phyloP scores from a whole-genome alignment of 2,113 vertebrate genomes.

The Istiophorus platypterus region DNA sequence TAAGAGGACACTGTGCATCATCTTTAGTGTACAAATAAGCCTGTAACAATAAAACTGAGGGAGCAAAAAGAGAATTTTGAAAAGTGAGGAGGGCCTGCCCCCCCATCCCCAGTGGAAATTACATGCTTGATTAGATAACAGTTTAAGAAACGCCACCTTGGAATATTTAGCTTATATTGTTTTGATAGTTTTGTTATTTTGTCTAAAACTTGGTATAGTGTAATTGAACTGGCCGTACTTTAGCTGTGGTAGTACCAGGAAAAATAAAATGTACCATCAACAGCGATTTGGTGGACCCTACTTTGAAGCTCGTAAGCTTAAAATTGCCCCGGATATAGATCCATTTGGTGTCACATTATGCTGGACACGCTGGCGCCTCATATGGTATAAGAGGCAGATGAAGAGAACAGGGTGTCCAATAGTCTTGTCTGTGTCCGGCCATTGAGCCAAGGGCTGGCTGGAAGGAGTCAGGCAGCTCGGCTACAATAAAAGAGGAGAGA shows the following conservation, averaged over 20 bases:
- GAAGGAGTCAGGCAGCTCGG: slow-evolving; percentile 35
- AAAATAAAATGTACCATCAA: neutral
- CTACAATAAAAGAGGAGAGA: slow-evolving; percentile 49
- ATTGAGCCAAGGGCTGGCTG: slow-evolving; percentile 26
- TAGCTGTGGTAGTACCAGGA: neutral
- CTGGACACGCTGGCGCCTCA: slow-evolving; percentile 6
- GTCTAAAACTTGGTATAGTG: too few relatives aligned
- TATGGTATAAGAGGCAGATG: slow-evolving; percentile 33
- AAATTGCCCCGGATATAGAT: slow-evolving; percentile 7
- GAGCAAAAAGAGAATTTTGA: too few relatives aligned
- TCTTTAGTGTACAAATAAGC: neutral
- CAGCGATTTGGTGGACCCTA: neutral
- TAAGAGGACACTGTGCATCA: neutral
- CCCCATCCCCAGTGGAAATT: neutral
- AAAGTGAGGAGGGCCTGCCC: too few relatives aligned
- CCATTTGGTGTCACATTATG: slow-evolving; percentile 29
- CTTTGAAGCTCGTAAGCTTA: slow-evolving; percentile 6
- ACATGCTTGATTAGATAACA: neutral
- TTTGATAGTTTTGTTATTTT: too few relatives aligned
- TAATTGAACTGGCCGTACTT: neutral
- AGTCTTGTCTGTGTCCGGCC: slow-evolving; percentile 45
- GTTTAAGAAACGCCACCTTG: neutral
- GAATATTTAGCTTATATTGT: neutral
- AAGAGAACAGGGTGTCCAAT: slow-evolving; percentile 34
- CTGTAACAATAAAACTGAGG: neutral